Evolutionary conservation across 2,113 vertebrate species (phyloP).

Genomic region (Myrmecophaga tridactyla): DNA sequence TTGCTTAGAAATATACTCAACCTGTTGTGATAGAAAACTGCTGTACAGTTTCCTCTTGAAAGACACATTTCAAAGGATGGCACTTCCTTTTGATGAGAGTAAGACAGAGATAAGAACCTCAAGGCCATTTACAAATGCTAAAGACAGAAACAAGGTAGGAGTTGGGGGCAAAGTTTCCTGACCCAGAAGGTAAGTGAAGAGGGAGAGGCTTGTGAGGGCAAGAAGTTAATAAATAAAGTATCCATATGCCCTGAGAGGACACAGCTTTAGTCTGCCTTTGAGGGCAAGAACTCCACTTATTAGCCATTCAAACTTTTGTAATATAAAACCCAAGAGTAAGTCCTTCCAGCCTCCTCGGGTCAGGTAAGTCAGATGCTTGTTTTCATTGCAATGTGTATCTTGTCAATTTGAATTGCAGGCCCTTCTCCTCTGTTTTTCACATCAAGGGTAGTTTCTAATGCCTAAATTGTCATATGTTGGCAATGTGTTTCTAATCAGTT

Average conservation of each 20-base stretch:
- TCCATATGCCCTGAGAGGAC: neutral
- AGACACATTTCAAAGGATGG: neutral
- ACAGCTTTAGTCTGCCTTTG: neutral
- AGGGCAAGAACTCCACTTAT: neutral
- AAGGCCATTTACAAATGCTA: neutral
- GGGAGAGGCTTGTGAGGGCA: neutral
- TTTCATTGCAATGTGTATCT: neutral
- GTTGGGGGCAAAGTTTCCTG: conserved; percentile 21
- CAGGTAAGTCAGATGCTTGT: neutral
- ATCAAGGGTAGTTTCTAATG: neutral
- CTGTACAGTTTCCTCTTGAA: neutral
- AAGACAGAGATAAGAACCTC: neutral
- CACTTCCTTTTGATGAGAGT: neutral
- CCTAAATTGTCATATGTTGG: neutral
- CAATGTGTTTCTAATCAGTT: neutral
- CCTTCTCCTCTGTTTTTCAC: neutral
- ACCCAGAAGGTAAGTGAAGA: neutral
- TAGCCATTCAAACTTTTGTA: neutral
- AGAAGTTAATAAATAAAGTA: neutral
- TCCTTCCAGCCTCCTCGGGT: too few species aligned
- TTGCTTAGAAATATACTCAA: neutral
- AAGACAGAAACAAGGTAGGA: neutral
- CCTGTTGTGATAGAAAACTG: neutral
- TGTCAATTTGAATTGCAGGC: neutral
- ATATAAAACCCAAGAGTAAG: neutral